phyloP scores from a whole-genome alignment of 2,113 vertebrate genomes.

The Isurus oxyrinchus region DNA sequence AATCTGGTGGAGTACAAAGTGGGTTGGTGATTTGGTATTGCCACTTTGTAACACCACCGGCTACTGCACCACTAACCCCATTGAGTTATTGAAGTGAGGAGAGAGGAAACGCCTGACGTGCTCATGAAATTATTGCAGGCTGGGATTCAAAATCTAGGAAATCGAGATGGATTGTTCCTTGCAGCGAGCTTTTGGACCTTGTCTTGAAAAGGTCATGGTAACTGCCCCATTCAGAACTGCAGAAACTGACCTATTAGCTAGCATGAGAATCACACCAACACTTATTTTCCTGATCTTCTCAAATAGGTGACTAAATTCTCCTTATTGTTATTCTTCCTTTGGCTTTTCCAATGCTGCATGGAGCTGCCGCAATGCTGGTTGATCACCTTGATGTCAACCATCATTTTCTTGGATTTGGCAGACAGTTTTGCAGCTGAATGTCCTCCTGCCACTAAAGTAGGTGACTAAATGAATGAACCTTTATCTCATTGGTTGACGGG shows the following conservation, averaged over 20 bases:
- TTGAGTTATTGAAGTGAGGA: background rate
- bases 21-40: background rate
- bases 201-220: no score
- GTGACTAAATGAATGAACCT: background rate
- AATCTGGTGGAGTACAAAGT: background rate
- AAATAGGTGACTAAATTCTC: background rate
- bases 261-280: background rate
- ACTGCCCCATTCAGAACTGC: background rate
- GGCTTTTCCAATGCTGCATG: no score
- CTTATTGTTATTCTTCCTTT: no score
- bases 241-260: background rate
- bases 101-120: background rate
- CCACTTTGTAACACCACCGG: background rate
- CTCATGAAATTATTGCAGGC: background rate
- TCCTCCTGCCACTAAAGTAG: no score
- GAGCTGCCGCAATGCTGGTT: no score
- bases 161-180: background rate
- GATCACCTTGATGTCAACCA: no score
- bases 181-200: background rate
- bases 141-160: background rate
- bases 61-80: background rate
- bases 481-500: background rate
- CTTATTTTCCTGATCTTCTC: background rate
- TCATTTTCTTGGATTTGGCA: no score
- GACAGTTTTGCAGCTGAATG: no score